A percentile compares a stretch with the other conserved stretches of the same genome.
These are phyloP conservation scores for Abrostola triplasia DNA, from an alignment of 2,888 invertebrate species.

Conservation along the genomic window DNA sequence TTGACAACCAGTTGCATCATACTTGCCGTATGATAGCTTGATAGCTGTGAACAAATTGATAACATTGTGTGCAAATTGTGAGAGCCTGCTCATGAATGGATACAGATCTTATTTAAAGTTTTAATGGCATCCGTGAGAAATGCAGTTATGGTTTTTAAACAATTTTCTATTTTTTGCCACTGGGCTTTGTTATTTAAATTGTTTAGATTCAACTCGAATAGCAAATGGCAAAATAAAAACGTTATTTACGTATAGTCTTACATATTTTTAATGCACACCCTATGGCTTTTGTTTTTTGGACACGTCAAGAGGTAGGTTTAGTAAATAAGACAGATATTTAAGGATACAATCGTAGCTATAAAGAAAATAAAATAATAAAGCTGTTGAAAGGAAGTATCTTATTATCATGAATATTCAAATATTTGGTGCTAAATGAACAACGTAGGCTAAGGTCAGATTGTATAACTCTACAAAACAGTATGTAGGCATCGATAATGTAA, in stretches of 20 bases:
- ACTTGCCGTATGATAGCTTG: conserved; percentile 8
- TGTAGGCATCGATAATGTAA: not conserved
- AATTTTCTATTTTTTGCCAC: conserved; percentile 9
- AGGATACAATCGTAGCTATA: too few species aligned
- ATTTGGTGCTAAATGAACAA: not conserved
- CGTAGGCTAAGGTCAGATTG: not conserved
- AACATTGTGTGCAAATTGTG: conserved; percentile 33
- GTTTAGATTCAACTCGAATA: not conserved
- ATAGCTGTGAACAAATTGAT: conserved; percentile 16
- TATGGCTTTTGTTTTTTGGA: too few species aligned
- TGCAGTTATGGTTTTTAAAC: conserved; percentile 29
- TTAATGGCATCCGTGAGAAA: conserved; percentile 38
- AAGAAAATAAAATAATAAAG: too few species aligned
- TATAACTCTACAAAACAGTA: not conserved
- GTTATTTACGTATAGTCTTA: too few species aligned
- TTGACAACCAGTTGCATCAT: conserved; percentile 18
- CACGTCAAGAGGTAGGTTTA: too few species aligned
- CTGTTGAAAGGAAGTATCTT: not conserved
- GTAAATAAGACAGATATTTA: too few species aligned
- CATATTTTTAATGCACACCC: too few species aligned
- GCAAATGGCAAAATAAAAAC: too few species aligned
- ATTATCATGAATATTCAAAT: too few species aligned
- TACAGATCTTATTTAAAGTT: conserved; percentile 31
- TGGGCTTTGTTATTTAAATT: not conserved
- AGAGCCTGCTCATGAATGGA: conserved; percentile 33